Percentiles rank a stretch among this genome's conserved stretches.
phyloP scores from a whole-genome alignment of 1,140 invertebrate species.

The Phortica variegata region DNA sequence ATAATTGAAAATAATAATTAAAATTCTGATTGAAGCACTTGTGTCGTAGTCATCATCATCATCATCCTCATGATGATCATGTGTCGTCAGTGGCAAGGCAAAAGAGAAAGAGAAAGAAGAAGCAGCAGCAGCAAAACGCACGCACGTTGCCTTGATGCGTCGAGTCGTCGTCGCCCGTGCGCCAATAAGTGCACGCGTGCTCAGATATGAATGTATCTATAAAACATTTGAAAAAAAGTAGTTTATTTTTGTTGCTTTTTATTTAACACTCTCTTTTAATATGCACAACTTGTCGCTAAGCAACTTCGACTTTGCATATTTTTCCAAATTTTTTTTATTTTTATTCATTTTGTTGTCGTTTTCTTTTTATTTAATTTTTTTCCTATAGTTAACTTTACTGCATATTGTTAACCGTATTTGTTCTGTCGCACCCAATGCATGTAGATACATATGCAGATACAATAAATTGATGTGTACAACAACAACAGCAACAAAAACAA shows the following conservation, averaged over 20 bases:
- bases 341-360: slow-evolving; percentile 3
- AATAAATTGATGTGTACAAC: too few relatives aligned
- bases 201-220: not conserved
- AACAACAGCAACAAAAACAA: too few relatives aligned
- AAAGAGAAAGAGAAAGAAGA: not conserved
- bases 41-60: slow-evolving; percentile 9
- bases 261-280: slow-evolving; percentile 23
- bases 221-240: not conserved
- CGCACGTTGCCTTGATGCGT: too few relatives aligned
- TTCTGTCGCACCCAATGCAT: slow-evolving; percentile 10
- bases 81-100: not conserved
- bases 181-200: not conserved
- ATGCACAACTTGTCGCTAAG: slow-evolving; percentile 42
- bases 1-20: slow-evolving; percentile 57
- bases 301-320: not conserved
- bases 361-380: slow-evolving; percentile 32
- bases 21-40: slow-evolving; percentile 45
- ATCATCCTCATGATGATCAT: slow-evolving; percentile 19
- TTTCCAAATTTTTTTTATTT: not conserved
- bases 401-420: slow-evolving; percentile 40
- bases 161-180: too few relatives aligned
- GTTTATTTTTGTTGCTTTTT: slow-evolving; percentile 13
- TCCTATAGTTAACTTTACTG: slow-evolving; percentile 5
- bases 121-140: too few relatives aligned
- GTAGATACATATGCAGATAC: too few relatives aligned